Evolutionary conservation across 2,113 vertebrate genomes (phyloP), one percentile per base, ranked within the genome.

Genomic region (Maccullochella peelii): DNA sequence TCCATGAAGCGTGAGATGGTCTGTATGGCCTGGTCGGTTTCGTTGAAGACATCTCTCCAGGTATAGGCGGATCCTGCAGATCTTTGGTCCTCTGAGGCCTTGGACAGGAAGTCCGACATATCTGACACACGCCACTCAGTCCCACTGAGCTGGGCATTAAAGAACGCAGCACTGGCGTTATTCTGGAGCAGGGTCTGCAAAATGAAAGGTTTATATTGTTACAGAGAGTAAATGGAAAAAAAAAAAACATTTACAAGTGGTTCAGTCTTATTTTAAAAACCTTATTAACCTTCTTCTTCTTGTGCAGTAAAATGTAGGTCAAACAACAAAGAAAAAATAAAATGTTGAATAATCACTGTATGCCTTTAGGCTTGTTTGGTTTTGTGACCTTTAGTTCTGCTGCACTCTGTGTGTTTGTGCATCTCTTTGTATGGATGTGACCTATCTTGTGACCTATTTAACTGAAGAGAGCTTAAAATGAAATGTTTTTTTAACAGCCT

Each of bases 1-100:
- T 99, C 98, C 98, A 99, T 99, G 91, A 99, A 99, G 47, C 94
- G 97, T 5, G 98, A 97, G 81, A 99, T 97, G 77, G 95, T 98
- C 80, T 95, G 95, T 84, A 99, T 93, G 77, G 97, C 97, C 18
- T 94, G 93, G 88, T 97, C 97, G 0, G 97, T 98, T 92, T 99
- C 98, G 9, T 99, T 98, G 94, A 98, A 98, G 65, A 96, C 96
- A 0, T 98, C 96, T 84, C 96, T 93, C 98, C 98, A 99, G 30
- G 97, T 99, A 69, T 97, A 98, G 5, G 80, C 84, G 0, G 96
- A 95, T 25, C 94, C 94, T 0, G 83, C 72, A 1, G 94, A 83
- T n/a, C 90, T 92, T 0, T 79, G 86, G 80, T 97, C 95, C 58
- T 96, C 96, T 0, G 96, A 95, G 23, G 88, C 62, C 86, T 98